Percentiles rank a stretch among this genome's conserved stretches.
Evolutionary conservation across 2,888 invertebrate species (phyloP).

Genomic region (Mesochorus sp.): DNA sequence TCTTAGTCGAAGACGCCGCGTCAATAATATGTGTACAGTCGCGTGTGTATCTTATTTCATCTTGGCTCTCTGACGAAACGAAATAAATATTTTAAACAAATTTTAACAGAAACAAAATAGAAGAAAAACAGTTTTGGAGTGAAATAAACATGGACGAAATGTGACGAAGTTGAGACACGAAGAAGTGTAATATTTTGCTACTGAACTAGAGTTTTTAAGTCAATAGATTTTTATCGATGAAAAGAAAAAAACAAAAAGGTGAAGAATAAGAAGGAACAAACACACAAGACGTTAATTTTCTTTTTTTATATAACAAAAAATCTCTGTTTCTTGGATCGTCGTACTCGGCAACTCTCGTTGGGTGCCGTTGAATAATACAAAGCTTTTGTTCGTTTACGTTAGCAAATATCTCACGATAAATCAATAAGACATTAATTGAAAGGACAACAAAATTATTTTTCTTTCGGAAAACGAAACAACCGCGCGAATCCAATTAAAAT

Average conservation of each 20-base stretch:
- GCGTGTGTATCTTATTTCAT: constrained; percentile 46
- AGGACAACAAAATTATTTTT: too few species aligned
- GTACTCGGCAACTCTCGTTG: constrained; percentile 33
- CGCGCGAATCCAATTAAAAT: constrained; percentile 46
- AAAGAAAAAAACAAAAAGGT: constrained; percentile 60
- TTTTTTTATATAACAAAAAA: constrained; percentile 37
- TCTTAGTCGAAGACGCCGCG: constrained; percentile 33
- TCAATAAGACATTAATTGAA: constrained; percentile 12
- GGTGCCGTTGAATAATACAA: constrained; percentile 16
- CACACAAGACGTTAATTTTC: constrained; percentile 36
- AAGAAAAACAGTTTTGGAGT: constrained; percentile 10
- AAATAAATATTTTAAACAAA: constrained; percentile 40
- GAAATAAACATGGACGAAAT: constrained; percentile 59
- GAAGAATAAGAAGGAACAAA: not conserved
- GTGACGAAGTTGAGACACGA: constrained; percentile 58
- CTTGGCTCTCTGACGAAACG: constrained; percentile 52
- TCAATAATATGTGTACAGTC: constrained; percentile 56
- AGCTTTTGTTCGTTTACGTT: constrained; percentile 13
- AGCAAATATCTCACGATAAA: constrained; percentile 1
- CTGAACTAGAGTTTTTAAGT: constrained; percentile 71
- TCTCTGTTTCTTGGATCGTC: constrained; percentile 46
- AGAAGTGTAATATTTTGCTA: constrained; percentile 71
- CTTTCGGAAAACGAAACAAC: constrained; percentile 26
- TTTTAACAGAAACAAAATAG: constrained; percentile 48
- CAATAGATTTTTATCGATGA: constrained; percentile 70